Base-by-base conservation (phyloP, 2,113 vertebrate genomes). In the Aegotheles bennettii region DNA sequence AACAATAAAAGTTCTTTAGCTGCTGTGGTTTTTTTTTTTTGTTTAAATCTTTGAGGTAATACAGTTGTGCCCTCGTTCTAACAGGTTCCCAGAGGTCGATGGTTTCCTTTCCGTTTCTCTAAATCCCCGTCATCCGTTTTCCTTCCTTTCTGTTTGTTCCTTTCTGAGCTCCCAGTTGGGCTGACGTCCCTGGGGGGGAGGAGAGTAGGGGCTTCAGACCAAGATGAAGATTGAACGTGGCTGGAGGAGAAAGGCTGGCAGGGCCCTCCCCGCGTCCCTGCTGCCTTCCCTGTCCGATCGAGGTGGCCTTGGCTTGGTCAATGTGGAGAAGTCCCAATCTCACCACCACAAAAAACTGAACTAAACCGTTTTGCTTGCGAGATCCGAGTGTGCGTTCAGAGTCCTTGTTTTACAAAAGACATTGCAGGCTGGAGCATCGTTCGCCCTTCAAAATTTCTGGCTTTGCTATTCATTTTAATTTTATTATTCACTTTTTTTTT, bases 1-100 rank as follows among this genome's bases (percentile, higher is more conserved):
- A 96, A 96, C 80, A 94, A 96, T 85, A 94, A 69, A 96, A 96
- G 94, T 92, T 95, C 90, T 96, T 95, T 93, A 96, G 95, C 96
- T 96, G 96, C 95, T 95, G 89, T 89, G 77, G 20, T 31, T 45
- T 70, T 74, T 61, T 63, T 92, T 89, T 78, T 92, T 79, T 83
- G 63, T 92, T 96, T 88, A 96, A 94, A 95, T 94, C 87, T 95
- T 97, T 97, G 97, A 97, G 97, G 97, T 98, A 98, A 98, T 97
- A 91, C 89, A 92, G 97, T 98, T 98, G 97, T 98, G 96, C 96
- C 97, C 97, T 97, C 97, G 87, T 97, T 95, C 96, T 84, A 97
- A 96, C 95, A 97, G 90, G 92, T 96, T 97, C 97, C 97, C 97
- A 97, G 95, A 97, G 97, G 91, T 94, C 50, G 96, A 96, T 97